A percentile compares a stretch with the other conserved stretches of the same genome.
These are phyloP conservation scores for Equus quagga DNA, from an alignment of 2,113 vertebrate genomes.

Conservation along the genomic window DNA sequence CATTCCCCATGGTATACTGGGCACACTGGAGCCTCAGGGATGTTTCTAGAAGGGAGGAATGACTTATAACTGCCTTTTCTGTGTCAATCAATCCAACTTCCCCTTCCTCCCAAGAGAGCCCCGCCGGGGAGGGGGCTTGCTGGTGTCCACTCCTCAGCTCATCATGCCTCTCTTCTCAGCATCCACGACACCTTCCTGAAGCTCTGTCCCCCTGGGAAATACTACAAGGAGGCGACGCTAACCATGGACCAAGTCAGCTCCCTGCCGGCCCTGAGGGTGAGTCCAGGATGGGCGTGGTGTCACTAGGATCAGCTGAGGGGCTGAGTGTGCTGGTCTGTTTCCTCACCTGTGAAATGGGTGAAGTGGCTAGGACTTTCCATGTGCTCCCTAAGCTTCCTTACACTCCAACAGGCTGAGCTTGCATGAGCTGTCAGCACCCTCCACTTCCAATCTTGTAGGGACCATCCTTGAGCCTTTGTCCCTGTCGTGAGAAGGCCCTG, in stretches of 20 bases:
- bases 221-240: conserved; percentile 75
- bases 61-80: neutral
- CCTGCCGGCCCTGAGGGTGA: conserved; percentile 80
- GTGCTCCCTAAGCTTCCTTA: no score
- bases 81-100: neutral
- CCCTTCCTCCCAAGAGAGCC: neutral
- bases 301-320: neutral
- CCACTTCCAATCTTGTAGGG: neutral
- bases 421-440: fast-evolving
- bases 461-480: neutral
- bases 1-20: fast-evolving
- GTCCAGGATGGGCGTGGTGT: neutral
- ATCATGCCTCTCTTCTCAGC: conserved; percentile 39
- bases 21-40: neutral
- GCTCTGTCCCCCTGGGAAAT: conserved; percentile 72
- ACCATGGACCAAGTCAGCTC: conserved; percentile 79
- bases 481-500: neutral
- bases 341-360: neutral
- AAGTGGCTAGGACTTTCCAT: neutral
- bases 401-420: neutral
- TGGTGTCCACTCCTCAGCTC: neutral
- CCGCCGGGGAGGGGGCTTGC: fast-evolving
- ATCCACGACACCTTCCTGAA: conserved; percentile 79
- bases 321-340: neutral
- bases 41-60: neutral